Base-by-base conservation (phyloP, 2,113 vertebrate genomes). In the Potamarius usumacintae region DNA sequence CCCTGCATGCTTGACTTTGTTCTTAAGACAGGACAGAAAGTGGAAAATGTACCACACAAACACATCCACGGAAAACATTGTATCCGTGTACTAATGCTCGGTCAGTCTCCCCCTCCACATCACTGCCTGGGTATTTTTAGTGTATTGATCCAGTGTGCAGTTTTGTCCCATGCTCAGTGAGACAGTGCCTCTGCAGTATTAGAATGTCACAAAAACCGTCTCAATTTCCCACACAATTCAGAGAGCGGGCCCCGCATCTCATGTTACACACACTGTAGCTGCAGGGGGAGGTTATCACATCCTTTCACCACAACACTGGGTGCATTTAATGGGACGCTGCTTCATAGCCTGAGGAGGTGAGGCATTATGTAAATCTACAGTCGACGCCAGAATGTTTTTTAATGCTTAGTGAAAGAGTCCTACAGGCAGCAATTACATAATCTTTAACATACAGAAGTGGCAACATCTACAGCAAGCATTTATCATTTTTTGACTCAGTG, bases 121-220 rank as follows among this genome's bases (percentile, higher is more conserved):
- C 87, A 87, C 53, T 90, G 55, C 42, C 18, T 79, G 76, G 93
- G 48, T 91, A 94, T 95, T 94, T 94, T 95, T 94, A 92, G 92
- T 34, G 0, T 93, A 94, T 95, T 91, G 94, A 95, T 95, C 91
- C 84, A 81, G 57, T 62, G 72, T 79, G 88, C 88, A 85, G 81
- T 88, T 89, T 90, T 91, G 89, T 89, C 85, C 8, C 62, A 87
- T 85, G 88, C 89, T 84, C 84, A 30, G 89, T 85, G 57, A 84
- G 85, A 92, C 83, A 76, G 77, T 72, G 63, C 63, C 52, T 87
- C 60, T 84, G 82, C 87, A 81, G 83, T 90, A 90, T 89, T 88
- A 92, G 62, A 90, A 91, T 90, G 91, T 92, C 89, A 92, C 88
- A 85, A 93, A 92, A 88, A 89, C 89, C 88, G 87, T 93, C 86